Evolutionary conservation across 2,797 vertebrate genomes (phyloP).

Genomic region (Apogon talboti): DNA sequence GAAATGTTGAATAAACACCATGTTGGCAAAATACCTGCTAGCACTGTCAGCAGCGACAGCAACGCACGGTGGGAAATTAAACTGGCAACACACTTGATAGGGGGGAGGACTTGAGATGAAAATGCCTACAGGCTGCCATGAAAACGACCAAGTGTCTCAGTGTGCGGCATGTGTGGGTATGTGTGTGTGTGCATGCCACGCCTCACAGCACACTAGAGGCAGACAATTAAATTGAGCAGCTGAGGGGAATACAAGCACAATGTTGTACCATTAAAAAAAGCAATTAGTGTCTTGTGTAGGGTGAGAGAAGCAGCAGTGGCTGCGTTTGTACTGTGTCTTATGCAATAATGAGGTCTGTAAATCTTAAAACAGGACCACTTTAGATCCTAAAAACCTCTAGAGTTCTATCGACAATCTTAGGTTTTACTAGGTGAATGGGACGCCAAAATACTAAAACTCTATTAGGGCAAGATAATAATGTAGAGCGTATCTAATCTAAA

Average conservation of each 20-base stretch:
- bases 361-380: slow-evolving; percentile 36
- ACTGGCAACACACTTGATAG: slow-evolving; percentile 37
- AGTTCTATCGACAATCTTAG: slow-evolving; percentile 11
- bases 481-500: too few species aligned
- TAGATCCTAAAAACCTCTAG: slow-evolving; percentile 27
- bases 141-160: slow-evolving; percentile 21
- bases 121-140: slow-evolving; percentile 45
- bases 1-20: slow-evolving; percentile 35
- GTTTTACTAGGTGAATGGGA: too few species aligned
- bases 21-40: slow-evolving; percentile 50
- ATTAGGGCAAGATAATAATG: too few species aligned
- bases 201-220: slow-evolving; percentile 43
- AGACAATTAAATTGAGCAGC: slow-evolving; percentile 65
- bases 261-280: slow-evolving; percentile 58
- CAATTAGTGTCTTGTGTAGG: slow-evolving; percentile 51
- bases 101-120: slow-evolving; percentile 27
- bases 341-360: slow-evolving; percentile 47
- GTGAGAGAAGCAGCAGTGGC: not conserved
- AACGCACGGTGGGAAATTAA: slow-evolving; percentile 57
- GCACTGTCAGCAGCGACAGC: slow-evolving; percentile 26
- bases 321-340: slow-evolving; percentile 15
- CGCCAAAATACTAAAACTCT: too few species aligned
- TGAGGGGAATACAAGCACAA: slow-evolving; percentile 43
- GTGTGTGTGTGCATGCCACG: slow-evolving; percentile 1
- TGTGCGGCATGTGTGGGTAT: not conserved